phyloP scores from a whole-genome alignment of 2,888 invertebrate genomes.

The Himalopsyche kuldschensis region DNA sequence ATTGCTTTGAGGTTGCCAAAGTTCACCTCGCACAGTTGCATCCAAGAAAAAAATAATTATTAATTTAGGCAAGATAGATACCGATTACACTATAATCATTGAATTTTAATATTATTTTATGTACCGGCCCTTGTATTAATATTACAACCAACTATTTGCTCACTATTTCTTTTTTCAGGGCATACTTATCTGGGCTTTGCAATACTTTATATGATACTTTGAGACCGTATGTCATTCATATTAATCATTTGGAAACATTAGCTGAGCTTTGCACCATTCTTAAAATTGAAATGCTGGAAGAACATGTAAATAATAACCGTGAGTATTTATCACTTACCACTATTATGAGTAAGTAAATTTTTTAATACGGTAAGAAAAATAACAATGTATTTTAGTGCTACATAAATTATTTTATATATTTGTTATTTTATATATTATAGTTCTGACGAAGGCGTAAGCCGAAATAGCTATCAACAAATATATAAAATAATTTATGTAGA shows the following conservation, averaged over 20 bases:
- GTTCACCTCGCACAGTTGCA: no score
- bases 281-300: conserved; percentile 87
- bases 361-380: no score
- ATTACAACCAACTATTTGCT: not conserved
- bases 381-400: no score
- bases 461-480: no score
- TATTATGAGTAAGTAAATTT: not conserved
- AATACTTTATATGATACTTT: conserved; percentile 88
- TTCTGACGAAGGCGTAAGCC: no score
- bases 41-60: no score
- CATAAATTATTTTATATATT: no score
- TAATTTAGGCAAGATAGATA: no score
- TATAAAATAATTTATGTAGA: no score
- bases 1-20: no score
- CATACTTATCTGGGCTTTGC: conserved; percentile 83
- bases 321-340: conserved; percentile 45
- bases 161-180: conserved; percentile 52
- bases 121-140: not conserved
- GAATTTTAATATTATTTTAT: not conserved
- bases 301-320: conserved; percentile 84
- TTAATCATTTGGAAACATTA: conserved; percentile 95
- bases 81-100: no score
- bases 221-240: conserved; percentile 91
- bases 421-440: no score
- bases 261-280: conserved; percentile 95